Base-by-base conservation (phyloP, 2,888 invertebrate genomes). In the Papilio demoleus region DNA sequence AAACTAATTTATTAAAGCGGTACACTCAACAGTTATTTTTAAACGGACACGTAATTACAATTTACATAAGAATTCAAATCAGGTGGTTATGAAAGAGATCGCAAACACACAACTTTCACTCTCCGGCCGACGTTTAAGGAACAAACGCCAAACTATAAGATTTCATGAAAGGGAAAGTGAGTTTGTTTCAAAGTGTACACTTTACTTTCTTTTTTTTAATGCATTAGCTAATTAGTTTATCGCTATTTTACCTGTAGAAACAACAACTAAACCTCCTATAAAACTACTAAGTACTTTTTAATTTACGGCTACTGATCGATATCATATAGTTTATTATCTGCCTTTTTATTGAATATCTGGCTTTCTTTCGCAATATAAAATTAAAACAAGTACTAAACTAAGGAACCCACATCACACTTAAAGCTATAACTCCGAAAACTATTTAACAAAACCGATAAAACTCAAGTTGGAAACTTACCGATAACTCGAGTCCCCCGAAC, bases 1-100 rank as follows among this genome's bases (percentile, higher is more conserved):
- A n/a, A n/a, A n/a, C n/a, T n/a, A n/a, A n/a, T n/a, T n/a, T n/a
- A n/a, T n/a, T n/a, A 24, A 6, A 50, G 14, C 50, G 14, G 50
- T 50, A 24, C 24, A 24, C 14, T 4, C 12, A 50, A 27, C 11
- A 56, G 17, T 9, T 17, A 56, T 61, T 69, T 74, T 73, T 58
- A 72, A 71, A 70, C 75, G 74, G 22, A 47, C 72, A 74, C 70
- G 74, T 72, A 8, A 31, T 31, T 56, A 31, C 53, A 9, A 31
- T 56, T 56, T 56, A 56, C 53, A 56, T 56, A 56, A 56, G 53
- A 53, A 27, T 31, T 31, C 31, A 31, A 56, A 56, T 31, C 53
- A n/a, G 14, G 6, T 27, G 53, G 53, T 56, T 56, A 56, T 56
- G 53, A 56, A 56, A 56, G 53, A 56, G n/a, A 17, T 31, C 27